phyloP scores from a whole-genome alignment of 2,113 vertebrate genomes.

The Pomatorhinus ruficollis region DNA sequence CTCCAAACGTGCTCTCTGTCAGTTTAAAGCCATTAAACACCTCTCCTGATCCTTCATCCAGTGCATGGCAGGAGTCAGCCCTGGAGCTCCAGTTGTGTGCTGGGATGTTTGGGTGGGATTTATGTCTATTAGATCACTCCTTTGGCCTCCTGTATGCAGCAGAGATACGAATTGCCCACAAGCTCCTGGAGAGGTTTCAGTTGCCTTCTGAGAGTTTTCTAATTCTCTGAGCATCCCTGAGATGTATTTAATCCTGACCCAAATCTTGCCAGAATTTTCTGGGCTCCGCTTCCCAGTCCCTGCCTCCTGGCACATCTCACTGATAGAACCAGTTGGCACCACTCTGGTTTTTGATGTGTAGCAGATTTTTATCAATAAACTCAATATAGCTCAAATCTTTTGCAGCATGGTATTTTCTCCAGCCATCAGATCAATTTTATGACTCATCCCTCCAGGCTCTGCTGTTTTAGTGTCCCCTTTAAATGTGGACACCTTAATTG shows the following conservation, averaged over 20 bases:
- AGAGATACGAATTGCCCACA: neutral
- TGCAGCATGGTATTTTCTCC: neutral
- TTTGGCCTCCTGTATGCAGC: neutral
- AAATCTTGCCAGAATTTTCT: neutral
- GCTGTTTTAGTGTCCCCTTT: neutral
- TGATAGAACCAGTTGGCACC: neutral
- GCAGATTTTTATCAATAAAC: neutral
- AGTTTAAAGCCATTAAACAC: neutral
- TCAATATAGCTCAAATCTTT: neutral
- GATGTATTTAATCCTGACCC: neutral
- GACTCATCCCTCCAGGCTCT: neutral
- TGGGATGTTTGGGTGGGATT: neutral
- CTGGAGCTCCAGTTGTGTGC: neutral
- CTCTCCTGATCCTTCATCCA: neutral
- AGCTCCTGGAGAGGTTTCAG: neutral
- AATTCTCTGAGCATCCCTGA: neutral
- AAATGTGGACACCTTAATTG: neutral
- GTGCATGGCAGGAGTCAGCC: no score
- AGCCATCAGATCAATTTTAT: neutral
- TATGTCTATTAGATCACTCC: rapidly evolving
- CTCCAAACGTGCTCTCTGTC: neutral
- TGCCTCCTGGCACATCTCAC: neutral
- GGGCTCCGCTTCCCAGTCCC: neutral
- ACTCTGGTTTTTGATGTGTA: neutral
- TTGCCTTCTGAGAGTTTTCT: neutral